Evolutionary conservation across 2,113 vertebrate genomes (phyloP), one percentile per base, ranked within the genome.

Genomic region (Hippocampus guttulatus): DNA sequence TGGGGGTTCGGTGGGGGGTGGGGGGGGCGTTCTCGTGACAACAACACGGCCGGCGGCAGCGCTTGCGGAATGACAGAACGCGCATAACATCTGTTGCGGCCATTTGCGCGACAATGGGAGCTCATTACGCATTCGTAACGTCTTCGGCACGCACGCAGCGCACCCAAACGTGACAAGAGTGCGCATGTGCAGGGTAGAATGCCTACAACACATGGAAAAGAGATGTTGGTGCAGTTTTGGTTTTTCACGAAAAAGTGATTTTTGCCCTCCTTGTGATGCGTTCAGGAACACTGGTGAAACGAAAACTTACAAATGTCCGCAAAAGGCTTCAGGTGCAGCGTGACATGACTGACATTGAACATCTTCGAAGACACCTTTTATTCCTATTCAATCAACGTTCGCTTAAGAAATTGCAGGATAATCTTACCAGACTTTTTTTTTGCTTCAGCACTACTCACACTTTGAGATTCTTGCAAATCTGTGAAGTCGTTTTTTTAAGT

Each of bases 71-170:
- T 88, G 84, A 85, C 87, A 84, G 88, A 90, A 85, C 77, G 86
- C 90, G 87, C 84, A 78, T 75, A 79, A 91, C 93, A 93, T 93
- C 93, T 94, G 94, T 85, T 91, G 38, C n/a, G 78, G 75, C 43
- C 71, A 60, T 79, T 75, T 75, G 21, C 23, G 80, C 87, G 88
- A 93, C 93, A 93, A 93, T 90, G 81, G 88, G 51, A 68, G 66
- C 90, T 90, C 90, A 92, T 94, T 94, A 94, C 91, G 51, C 78
- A 93, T 93, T 91, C 92, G 93, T 90, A 92, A 91, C 90, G 90
- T 91, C 84, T 84, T 71, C 67, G 57, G 54, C 79, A 75, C 61
- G 64, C 64, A 65, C 23, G 73, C 76, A 70, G 73, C 25, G 73
- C 71, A 75, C 45, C 61, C 61, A 14, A 68, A 16, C 15, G 1